phyloP scores from a whole-genome alignment of 2,113 vertebrate genomes.

The Lagenorhynchus albirostris region DNA sequence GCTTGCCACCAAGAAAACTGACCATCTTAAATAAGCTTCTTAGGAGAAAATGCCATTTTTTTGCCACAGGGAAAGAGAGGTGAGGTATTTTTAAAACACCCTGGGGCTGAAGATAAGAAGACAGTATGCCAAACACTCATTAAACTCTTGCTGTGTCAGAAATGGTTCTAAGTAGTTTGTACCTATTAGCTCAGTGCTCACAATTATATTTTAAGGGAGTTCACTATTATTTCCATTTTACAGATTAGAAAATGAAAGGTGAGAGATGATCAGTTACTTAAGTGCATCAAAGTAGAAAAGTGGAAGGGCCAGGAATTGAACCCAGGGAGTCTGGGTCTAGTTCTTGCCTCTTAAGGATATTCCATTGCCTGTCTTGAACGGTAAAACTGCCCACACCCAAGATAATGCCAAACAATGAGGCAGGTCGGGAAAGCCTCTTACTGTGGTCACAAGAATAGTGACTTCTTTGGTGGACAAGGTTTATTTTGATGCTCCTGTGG shows the following conservation, averaged over 20 bases:
- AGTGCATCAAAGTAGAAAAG: not conserved
- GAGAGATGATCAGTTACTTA: not conserved
- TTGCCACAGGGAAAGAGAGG: not conserved
- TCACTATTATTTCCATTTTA: not conserved
- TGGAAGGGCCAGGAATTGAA: not conserved
- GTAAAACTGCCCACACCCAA: no score
- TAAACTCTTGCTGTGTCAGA: not conserved
- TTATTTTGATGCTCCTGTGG: not conserved
- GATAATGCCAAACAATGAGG: not conserved
- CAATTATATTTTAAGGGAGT: not conserved
- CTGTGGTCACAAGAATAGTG: not conserved
- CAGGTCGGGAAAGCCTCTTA: no score
- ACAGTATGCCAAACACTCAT: fast-evolving
- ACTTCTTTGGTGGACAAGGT: no score
- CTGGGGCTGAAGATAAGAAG: not conserved
- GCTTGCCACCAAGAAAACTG: not conserved
- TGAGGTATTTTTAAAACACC: not conserved
- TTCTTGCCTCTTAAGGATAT: no score
- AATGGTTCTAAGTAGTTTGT: not conserved
- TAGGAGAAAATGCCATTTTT: not conserved
- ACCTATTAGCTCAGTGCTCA: not conserved
- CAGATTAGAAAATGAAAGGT: not conserved
- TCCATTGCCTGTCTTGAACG: not conserved
- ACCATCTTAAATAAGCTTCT: not conserved
- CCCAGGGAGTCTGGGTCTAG: not conserved